These are phyloP conservation scores for Holcopasites calliopsidis DNA, from an alignment of 1,140 invertebrate genomes.

Conservation along the genomic window DNA sequence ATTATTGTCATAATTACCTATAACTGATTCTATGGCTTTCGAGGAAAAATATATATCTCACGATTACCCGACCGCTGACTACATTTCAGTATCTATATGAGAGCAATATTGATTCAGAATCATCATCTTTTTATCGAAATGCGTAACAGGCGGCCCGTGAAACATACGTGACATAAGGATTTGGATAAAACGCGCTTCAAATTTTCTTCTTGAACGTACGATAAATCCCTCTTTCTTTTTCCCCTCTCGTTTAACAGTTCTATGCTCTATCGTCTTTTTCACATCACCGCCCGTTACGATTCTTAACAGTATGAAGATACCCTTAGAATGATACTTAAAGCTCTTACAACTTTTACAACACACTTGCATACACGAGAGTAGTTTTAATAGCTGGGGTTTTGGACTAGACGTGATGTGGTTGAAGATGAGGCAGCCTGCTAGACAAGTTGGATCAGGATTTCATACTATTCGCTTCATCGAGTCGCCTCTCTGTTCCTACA, in stretches of 20 bases:
- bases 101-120: constrained; percentile 45
- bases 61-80: constrained; percentile 56
- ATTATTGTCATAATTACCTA: constrained; percentile 72
- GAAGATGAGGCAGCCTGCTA: constrained; percentile 73
- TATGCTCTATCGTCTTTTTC: constrained; percentile 28
- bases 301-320: constrained; percentile 64
- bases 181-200: constrained; percentile 35
- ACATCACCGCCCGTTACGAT: constrained; percentile 56
- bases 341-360: constrained; percentile 75
- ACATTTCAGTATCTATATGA: constrained; percentile 73
- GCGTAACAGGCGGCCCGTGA: constrained; percentile 54
- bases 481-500: constrained; percentile 90
- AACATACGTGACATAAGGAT: constrained; percentile 45
- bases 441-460: constrained; percentile 81
- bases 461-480: constrained; percentile 81
- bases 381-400: constrained; percentile 73
- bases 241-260: constrained; percentile 55
- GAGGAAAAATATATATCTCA: constrained; percentile 44
- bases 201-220: constrained; percentile 38
- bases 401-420: constrained; percentile 79
- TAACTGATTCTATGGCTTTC: constrained; percentile 55
- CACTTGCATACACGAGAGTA: constrained; percentile 74
- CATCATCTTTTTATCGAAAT: constrained; percentile 12
- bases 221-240: constrained; percentile 47
- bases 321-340: constrained; percentile 75